Evolutionary conservation across 1,140 invertebrate genomes (phyloP).

Genomic region (Bicyclus anynana): DNA sequence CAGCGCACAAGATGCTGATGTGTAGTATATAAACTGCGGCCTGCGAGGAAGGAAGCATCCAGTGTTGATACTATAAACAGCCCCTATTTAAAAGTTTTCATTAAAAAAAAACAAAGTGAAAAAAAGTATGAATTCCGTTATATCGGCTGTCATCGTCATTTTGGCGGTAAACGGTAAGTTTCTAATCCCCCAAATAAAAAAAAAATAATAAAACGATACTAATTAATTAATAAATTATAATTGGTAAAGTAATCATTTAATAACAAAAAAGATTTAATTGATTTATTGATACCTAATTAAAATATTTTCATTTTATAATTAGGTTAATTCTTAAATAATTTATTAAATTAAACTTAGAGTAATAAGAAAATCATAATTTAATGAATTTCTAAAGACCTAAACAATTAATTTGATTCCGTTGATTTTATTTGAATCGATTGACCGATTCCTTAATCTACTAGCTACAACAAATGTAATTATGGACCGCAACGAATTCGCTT

Average conservation of each 20-base stretch:
- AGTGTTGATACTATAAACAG: slow-evolving; percentile 30
- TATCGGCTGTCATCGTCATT: slow-evolving; percentile 39
- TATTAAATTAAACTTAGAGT: too few relatives aligned
- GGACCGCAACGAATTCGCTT: too few relatives aligned
- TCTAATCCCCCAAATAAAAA: slow-evolving; percentile 20
- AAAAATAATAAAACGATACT: slow-evolving; percentile 18
- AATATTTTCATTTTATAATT: too few relatives aligned
- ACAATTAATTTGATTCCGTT: background rate
- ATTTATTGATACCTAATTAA: too few relatives aligned
- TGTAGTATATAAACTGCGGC: slow-evolving; percentile 66
- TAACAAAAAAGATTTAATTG: too few relatives aligned
- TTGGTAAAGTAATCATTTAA: too few relatives aligned
- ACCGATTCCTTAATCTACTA: background rate
- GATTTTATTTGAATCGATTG: background rate
- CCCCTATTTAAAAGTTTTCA: slow-evolving; percentile 27
- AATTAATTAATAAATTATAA: background rate
- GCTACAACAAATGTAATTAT: too few relatives aligned
- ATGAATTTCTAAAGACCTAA: background rate
- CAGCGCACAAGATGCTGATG: slow-evolving; percentile 45
- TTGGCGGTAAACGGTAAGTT: slow-evolving; percentile 59
- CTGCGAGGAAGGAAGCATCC: slow-evolving; percentile 51
- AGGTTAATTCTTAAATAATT: too few relatives aligned
- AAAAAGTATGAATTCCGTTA: slow-evolving; percentile 34
- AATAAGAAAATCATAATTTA: background rate
- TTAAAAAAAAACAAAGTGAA: background rate